These are phyloP conservation scores for Drosophila kambysellisi DNA, from an alignment of 2,888 invertebrate genomes.

Conservation along the genomic window DNA sequence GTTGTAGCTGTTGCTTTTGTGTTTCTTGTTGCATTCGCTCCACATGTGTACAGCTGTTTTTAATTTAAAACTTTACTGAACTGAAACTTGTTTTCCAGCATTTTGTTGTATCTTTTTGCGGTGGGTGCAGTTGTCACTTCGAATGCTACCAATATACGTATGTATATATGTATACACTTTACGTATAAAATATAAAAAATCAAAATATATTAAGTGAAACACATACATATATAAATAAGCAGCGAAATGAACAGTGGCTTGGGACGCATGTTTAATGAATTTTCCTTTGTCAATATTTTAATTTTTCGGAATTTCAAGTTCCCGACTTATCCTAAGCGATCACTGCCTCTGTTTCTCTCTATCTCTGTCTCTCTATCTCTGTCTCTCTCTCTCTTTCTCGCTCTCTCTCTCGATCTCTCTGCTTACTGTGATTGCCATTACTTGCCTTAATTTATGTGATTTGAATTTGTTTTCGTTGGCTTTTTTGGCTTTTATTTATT, in stretches of 20 bases:
- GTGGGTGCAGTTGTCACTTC: conserved; percentile 61
- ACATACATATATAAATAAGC: conserved; percentile 36
- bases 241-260: conserved; percentile 21
- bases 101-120: conserved; percentile 51
- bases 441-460: conserved; percentile 45
- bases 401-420: neutral
- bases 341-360: conserved; percentile 1
- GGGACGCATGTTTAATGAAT: conserved; percentile 53
- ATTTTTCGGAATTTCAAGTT: conserved; percentile 34
- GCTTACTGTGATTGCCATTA: conserved; percentile 7
- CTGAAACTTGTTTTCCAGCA: conserved; percentile 64
- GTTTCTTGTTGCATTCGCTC: conserved; percentile 44
- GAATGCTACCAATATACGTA: conserved; percentile 12
- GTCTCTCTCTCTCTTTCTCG: neutral
- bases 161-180: conserved; percentile 15
- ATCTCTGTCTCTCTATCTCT: neutral
- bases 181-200: conserved; percentile 4
- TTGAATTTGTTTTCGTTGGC: conserved; percentile 27
- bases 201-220: conserved; percentile 11
- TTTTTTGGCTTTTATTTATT: conserved; percentile 16
- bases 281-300: conserved; percentile 48
- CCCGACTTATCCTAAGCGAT: conserved; percentile 27
- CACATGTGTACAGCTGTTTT: conserved; percentile 66
- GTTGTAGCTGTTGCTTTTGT: conserved; percentile 24
- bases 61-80: conserved; percentile 63